Base-by-base conservation (phyloP, 2,888 invertebrate genomes). In the Junonia oenone region DNA sequence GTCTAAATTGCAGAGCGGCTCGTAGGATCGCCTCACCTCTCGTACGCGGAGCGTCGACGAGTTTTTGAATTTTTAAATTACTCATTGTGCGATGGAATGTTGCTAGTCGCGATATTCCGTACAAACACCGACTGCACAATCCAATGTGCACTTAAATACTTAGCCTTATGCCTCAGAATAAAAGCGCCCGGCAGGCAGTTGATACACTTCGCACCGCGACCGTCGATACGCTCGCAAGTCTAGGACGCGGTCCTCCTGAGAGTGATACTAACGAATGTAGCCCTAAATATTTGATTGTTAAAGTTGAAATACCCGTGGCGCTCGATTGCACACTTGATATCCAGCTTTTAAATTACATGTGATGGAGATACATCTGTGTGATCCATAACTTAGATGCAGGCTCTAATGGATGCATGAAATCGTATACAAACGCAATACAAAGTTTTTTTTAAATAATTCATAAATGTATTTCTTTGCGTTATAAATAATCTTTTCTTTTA, bases 41-140 rank as follows among this genome's bases (percentile, higher is more conserved):
- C 77, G 73, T 75, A 80, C 75, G 76, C 73, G 77, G 73, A 75
- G 78, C 68, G 83, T 76, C 87, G 87, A 87, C 89, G 90, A 88
- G 89, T 89, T 90, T 90, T 89, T 91, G 89, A 91, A 91, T 90
- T 91, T 90, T 91, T 90, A 90, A 91, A 90, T 90, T 90, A 88
- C 90, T 90, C 90, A 90, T 91, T 90, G 90, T 90, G 74, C 86
- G 79, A 87, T 86, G 90, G 86, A 84, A 90, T 89, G 85, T 73
- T 80, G 73, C 79, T 75, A 76, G 79, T 76, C 76, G 67, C 72
- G 75, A 72, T 69, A 66, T 63, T 68, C 67, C 74, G 65, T 75
- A 80, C 67, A 61, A 65, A 55, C 73, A 62, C 63, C 62, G 63
- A 60, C 63, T 63, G 61, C 59, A 63, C 82, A 75, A 76, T 78